Conservation (phyloP, 2,888 invertebrate species). For the Andrena flavipes region DNA sequence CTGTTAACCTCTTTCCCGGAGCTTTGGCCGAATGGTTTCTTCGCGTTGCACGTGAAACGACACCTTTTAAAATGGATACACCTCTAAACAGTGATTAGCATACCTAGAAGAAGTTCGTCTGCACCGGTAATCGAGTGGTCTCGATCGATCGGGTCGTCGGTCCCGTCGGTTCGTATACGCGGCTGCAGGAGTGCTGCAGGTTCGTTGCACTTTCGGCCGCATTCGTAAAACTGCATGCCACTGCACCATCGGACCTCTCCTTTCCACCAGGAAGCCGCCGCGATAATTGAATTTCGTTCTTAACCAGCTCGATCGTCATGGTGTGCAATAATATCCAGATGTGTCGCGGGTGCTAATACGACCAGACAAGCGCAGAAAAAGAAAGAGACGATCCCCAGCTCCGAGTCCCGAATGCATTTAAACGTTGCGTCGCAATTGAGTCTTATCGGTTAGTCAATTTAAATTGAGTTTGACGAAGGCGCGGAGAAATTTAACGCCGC, state of each 20-base stretch:
- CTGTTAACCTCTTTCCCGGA: neutral
- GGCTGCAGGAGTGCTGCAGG: slow-evolving; percentile 67
- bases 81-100: slow-evolving; percentile 58
- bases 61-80: neutral
- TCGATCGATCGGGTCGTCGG: slow-evolving; percentile 68
- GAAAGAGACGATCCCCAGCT: neutral
- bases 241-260: slow-evolving; percentile 54
- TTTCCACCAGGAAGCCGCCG: slow-evolving; percentile 30
- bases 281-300: slow-evolving; percentile 58
- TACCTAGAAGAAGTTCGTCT: slow-evolving; percentile 58
- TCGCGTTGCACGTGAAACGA: neutral
- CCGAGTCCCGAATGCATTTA: neutral
- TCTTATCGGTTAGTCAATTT: no score
- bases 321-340: slow-evolving; percentile 27
- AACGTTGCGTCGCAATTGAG: no score
- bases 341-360: neutral
- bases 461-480: no score
- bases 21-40: neutral
- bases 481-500: no score
- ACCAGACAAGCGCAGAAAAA: neutral
- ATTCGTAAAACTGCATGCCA: slow-evolving; percentile 68
- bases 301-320: slow-evolving; percentile 42
- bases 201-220: slow-evolving; percentile 71
- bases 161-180: slow-evolving; percentile 58
- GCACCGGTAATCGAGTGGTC: slow-evolving; percentile 67